These are phyloP conservation scores for Mesoclemmys tuberculata DNA, from an alignment of 2,113 vertebrate genomes.

Conservation along the genomic window DNA sequence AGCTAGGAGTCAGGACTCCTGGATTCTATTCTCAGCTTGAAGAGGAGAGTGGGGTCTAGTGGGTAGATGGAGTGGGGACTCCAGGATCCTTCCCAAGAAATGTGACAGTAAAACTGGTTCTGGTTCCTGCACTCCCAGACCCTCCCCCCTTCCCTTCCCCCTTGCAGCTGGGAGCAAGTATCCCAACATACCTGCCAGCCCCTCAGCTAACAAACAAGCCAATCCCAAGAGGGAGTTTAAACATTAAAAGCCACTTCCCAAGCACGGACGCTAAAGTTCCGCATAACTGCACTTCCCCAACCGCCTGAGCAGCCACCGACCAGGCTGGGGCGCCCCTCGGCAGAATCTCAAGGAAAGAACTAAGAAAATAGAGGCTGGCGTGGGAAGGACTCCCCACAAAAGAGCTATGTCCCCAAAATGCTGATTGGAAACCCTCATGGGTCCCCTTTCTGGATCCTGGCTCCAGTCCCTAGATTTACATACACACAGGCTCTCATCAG, in stretches of 20 bases:
- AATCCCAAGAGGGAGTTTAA: not conserved
- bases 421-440: too few relatives aligned
- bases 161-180: not conserved
- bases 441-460: not conserved
- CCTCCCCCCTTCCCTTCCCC: not conserved
- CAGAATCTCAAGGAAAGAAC: not conserved
- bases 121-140: not conserved
- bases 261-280: not conserved
- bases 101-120: not conserved
- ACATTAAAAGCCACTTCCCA: not conserved
- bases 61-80: not conserved
- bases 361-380: not conserved
- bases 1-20: not conserved
- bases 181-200: not conserved
- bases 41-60: not conserved
- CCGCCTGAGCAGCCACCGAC: not conserved
- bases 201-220: not conserved
- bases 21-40: not conserved
- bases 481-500: too few relatives aligned
- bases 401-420: not conserved
- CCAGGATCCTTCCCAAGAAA: not conserved
- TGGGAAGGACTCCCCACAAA: accelerated
- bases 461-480: not conserved
- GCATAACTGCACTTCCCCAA: not conserved
- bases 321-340: not conserved